Evolutionary conservation across 2,888 invertebrate species (phyloP).

Genomic region (Lycocerus yunnanus): DNA sequence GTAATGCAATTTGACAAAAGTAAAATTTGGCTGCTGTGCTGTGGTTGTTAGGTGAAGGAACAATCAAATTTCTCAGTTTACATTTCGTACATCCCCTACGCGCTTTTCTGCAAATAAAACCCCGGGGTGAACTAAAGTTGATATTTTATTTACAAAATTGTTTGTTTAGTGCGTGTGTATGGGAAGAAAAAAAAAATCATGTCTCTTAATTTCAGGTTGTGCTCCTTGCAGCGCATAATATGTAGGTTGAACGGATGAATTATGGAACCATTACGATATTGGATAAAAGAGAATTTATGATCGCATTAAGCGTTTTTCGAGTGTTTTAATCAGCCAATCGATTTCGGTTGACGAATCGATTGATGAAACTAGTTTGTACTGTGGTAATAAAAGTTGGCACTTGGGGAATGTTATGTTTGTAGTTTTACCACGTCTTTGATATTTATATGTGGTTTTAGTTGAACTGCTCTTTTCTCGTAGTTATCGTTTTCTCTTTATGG

Average conservation of each 20-base stretch:
- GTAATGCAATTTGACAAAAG: not conserved
- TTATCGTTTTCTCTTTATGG: constrained; percentile 15
- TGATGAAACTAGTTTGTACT: constrained; percentile 11
- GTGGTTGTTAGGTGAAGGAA: constrained; percentile 6
- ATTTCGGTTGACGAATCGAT: not conserved
- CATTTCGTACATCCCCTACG: constrained; percentile 9
- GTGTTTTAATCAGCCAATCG: not conserved
- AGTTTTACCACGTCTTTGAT: constrained; percentile 21
- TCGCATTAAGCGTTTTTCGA: not conserved
- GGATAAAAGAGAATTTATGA: not conserved
- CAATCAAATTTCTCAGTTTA: constrained; percentile 6
- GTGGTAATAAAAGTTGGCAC: constrained; percentile 12
- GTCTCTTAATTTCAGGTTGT: not conserved
- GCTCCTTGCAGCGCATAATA: not conserved
- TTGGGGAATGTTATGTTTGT: constrained; percentile 16
- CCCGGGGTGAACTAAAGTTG: constrained; percentile 9
- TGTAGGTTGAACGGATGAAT: not conserved
- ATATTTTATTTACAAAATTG: constrained; percentile 20
- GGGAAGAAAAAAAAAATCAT: not conserved
- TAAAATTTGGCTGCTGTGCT: not conserved
- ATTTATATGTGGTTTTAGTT: constrained; percentile 20
- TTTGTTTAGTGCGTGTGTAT: not conserved
- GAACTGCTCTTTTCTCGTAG: constrained; percentile 11
- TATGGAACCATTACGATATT: not conserved
- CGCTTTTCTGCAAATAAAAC: constrained; percentile 10